These are phyloP conservation scores for Conger conger DNA, from an alignment of 2,113 vertebrate genomes.

Conservation along the genomic window DNA sequence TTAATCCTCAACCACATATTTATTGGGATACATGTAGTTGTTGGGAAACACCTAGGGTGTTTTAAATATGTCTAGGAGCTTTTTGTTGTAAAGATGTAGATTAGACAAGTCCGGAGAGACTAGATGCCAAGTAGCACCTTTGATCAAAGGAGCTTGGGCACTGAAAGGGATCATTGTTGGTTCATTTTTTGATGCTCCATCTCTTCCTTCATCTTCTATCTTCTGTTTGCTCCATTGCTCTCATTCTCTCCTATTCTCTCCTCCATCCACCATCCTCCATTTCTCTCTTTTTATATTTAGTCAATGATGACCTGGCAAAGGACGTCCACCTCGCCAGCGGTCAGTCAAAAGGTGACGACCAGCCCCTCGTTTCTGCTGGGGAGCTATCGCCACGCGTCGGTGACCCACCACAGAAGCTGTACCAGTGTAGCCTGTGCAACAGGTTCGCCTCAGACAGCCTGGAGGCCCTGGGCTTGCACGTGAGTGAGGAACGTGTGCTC, in stretches of 20 bases:
- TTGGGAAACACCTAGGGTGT: no score
- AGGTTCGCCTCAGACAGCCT: slow-evolving; percentile 98
- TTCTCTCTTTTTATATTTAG: slow-evolving; percentile 67
- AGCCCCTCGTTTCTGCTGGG: slow-evolving; percentile 91
- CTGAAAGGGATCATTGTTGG: neutral
- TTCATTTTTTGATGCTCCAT: slow-evolving; percentile 61
- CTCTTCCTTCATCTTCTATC: slow-evolving; percentile 32
- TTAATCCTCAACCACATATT: neutral
- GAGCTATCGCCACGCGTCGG: slow-evolving; percentile 95
- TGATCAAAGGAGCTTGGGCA: neutral
- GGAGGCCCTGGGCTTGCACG: slow-evolving; percentile 93
- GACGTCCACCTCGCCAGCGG: slow-evolving; percentile 94
- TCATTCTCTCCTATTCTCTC: slow-evolving; percentile 53
- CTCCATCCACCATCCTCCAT: slow-evolving; percentile 38
- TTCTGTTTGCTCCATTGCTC: slow-evolving; percentile 42
- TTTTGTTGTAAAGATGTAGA: neutral
- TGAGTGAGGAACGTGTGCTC: slow-evolving; percentile 88
- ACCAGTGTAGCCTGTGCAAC: slow-evolving; percentile 99
- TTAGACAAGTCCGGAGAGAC: neutral
- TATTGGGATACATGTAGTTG: no score
- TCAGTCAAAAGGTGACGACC: slow-evolving; percentile 95
- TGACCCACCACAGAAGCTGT: slow-evolving; percentile 94
- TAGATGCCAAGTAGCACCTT: neutral
- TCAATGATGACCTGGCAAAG: slow-evolving; percentile 93
- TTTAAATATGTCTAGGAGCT: neutral